Percentiles rank a stretch among this genome's conserved stretches.
Evolutionary conservation across 1,140 invertebrate genomes (phyloP).

Genomic region (Brachionus koreanus): DNA sequence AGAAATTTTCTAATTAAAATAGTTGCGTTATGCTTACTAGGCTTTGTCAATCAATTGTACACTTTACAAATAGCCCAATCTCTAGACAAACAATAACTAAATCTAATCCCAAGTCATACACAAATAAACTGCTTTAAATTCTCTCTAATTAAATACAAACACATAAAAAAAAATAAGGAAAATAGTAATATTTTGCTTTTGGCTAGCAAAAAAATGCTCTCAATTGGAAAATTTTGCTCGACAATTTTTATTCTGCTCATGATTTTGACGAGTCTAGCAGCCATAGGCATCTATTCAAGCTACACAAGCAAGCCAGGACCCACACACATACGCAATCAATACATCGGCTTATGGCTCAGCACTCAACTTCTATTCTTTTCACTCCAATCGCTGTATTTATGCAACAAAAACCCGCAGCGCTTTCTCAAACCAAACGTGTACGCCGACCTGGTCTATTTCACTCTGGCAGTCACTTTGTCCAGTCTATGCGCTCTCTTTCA

Average conservation of each 20-base stretch:
- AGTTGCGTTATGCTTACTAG: not conserved
- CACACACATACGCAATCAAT: conserved; percentile 12
- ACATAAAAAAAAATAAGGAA: not conserved
- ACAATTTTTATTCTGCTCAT: not conserved
- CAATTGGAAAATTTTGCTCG: conserved; percentile 14
- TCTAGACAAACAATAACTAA: not conserved
- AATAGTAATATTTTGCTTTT: not conserved
- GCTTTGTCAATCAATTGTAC: not conserved
- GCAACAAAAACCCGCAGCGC: not conserved
- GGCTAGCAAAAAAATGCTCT: not conserved
- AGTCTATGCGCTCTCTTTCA: not conserved
- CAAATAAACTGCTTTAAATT: not conserved
- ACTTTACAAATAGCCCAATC: not conserved
- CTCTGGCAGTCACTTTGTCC: not conserved
- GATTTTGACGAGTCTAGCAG: not conserved
- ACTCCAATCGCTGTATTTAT: not conserved
- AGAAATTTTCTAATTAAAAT: not conserved
- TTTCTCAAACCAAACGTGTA: not conserved
- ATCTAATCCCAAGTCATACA: conserved; percentile 9
- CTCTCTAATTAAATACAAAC: conserved; percentile 22
- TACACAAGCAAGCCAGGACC: not conserved
- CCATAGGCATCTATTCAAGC: not conserved
- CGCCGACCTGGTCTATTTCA: not conserved
- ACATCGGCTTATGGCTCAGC: not conserved
- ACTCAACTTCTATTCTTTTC: not conserved